Evolutionary conservation across 2,797 vertebrate species (phyloP), one percentile per base, ranked within the genome.

Genomic region (Neomorphus geoffroyi): DNA sequence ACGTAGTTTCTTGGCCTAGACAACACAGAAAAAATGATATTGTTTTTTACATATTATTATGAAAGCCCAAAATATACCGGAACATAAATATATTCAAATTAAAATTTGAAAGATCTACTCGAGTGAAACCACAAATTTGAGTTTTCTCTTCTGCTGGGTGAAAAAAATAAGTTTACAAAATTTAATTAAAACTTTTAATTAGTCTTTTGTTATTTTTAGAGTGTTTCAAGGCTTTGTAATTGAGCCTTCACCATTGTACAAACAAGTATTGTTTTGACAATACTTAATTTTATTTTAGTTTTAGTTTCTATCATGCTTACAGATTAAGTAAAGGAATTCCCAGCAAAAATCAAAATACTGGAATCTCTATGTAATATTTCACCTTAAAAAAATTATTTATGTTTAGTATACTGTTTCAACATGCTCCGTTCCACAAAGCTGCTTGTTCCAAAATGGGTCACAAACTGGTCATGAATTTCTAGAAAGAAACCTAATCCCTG

Each of bases 191-290:
- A 97, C 56, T 97, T 96, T 97, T 97, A 97, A 97, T 98, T 97
- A 97, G 90, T 77, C 82, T 94, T 88, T 88, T 91, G 80, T 83
- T 97, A 97, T 97, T 97, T 97, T 98, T 97, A 97, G 94, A 35
- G 33, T 85, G 61, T 96, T 93, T 97, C 80, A 93, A 80, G 90
- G 81, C 92, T 96, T 94, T 54, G 61, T 97, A 98, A 98, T 97
- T 96, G 95, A 97, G 73, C 85, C 74, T 97, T 96, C 96, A 90
- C 54, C 95, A 85, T 96, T 97, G 73, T 97, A 97, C 93, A 98
- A 97, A 97, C 95, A 97, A 61, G 8, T 37, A 24, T 51, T 37
- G 10, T 50, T 72, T 65, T 45, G 18, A 32, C 45, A 45, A 64
- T 64, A n/a, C 5, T 69, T 50, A 41, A 35, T 27, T 23, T 5